Conservation (phyloP, 2,113 vertebrate species). For the Epinephelus lanceolatus region DNA sequence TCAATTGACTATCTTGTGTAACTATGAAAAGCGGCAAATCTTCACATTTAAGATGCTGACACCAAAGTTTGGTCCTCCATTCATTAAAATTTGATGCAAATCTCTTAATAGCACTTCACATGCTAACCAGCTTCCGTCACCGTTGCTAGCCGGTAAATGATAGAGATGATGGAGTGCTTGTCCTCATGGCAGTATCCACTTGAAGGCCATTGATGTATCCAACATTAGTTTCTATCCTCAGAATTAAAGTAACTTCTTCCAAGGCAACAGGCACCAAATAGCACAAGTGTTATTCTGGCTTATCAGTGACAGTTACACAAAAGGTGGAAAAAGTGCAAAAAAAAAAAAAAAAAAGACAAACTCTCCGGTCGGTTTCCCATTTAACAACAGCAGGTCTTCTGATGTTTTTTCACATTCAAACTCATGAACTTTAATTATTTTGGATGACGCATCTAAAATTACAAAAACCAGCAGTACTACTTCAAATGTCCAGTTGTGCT, state of each 20-base stretch:
- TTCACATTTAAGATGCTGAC: background rate
- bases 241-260: background rate
- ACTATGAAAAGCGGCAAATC: background rate
- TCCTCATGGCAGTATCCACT: too few relatives aligned
- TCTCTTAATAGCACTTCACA: too few relatives aligned
- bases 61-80: background rate
- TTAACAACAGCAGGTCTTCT: background rate
- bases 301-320: background rate
- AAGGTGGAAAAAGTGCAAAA: background rate
- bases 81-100: too few relatives aligned
- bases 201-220: background rate
- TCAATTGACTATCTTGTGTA: background rate
- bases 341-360: background rate
- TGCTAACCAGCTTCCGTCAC: too few relatives aligned
- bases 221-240: background rate
- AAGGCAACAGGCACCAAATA: background rate
- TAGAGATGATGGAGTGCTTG: too few relatives aligned
- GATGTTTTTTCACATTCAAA: background rate
- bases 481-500: constrained; percentile 14
- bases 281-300: background rate
- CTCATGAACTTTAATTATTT: background rate
- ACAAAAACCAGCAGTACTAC: background rate
- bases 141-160: too few relatives aligned
- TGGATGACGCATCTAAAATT: background rate
- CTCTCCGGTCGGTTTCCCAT: background rate